phyloP scores from a whole-genome alignment of 2,888 invertebrate species.

The Holacanthella duospinosa region DNA sequence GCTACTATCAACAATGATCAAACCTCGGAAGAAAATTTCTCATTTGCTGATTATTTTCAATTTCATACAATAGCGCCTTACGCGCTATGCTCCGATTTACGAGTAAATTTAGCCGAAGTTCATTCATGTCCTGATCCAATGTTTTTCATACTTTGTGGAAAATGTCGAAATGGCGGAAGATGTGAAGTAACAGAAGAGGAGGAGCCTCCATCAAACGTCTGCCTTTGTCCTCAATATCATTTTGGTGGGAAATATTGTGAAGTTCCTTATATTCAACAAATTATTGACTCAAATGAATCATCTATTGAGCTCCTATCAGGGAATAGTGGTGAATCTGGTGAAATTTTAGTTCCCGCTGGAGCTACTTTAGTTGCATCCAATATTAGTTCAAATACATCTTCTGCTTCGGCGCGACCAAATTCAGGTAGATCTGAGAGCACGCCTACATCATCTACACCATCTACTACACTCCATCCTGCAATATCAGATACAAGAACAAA shows the following conservation, averaged over 20 bases:
- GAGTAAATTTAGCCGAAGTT: constrained; percentile 16
- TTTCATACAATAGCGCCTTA: constrained; percentile 2
- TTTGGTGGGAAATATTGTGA: constrained; percentile 1
- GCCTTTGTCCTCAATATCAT: neutral
- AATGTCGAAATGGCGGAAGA: constrained; percentile 13
- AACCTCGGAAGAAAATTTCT: constrained; percentile 6
- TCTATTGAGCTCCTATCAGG: neutral
- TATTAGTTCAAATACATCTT: neutral
- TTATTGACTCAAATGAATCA: neutral
- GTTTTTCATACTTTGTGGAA: constrained; percentile 26
- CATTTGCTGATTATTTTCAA: constrained; percentile 5
- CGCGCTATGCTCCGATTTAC: constrained; percentile 9
- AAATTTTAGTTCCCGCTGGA: neutral
- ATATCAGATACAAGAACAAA: neutral
- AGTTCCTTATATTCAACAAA: neutral
- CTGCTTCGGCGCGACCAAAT: neutral
- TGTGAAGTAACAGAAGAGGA: constrained; percentile 4
- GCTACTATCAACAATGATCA: neutral
- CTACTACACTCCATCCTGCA: neutral
- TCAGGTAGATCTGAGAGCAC: neutral
- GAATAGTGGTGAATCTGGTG: neutral
- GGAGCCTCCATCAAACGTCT: neutral
- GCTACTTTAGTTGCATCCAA: neutral
- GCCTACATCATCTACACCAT: neutral
- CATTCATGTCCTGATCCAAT: constrained; percentile 27